These are phyloP conservation scores for Baccha elongata DNA, from an alignment of 2,888 invertebrate genomes.

Conservation along the genomic window DNA sequence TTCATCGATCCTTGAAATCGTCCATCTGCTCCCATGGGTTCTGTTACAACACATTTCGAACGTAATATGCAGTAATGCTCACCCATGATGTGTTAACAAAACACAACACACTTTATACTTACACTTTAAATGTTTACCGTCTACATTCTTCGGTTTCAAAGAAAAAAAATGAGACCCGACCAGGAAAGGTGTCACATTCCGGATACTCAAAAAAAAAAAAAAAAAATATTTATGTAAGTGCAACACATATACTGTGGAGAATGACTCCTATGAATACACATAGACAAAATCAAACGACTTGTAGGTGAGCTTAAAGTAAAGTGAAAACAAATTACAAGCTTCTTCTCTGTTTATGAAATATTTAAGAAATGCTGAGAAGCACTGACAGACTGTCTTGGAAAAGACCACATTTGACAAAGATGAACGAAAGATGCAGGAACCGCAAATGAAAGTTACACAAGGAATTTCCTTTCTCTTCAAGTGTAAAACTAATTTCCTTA, in stretches of 20 bases:
- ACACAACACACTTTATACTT: background rate
- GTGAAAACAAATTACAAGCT: background rate
- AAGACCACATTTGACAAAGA: constrained; percentile 4
- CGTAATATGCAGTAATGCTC: constrained; percentile 19
- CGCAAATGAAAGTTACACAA: constrained; percentile 31
- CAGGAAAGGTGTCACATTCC: constrained; percentile 50
- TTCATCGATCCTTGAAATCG: constrained; percentile 44
- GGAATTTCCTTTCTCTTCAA: constrained; percentile 27
- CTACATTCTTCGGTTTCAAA: constrained; percentile 17
- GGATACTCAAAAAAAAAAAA: constrained; percentile 4
- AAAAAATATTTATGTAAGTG: background rate
- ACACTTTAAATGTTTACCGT: background rate
- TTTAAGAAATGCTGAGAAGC: background rate
- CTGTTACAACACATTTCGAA: constrained; percentile 19
- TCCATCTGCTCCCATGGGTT: constrained; percentile 31
- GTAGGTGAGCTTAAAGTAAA: background rate
- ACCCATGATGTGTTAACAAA: constrained; percentile 27
- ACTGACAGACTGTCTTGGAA: background rate
- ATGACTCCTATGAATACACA: background rate
- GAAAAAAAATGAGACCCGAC: constrained; percentile 19
- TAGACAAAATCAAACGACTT: constrained; percentile 23
- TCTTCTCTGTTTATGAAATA: constrained; percentile 5
- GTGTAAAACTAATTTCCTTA: constrained; percentile 63
- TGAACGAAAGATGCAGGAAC: background rate
- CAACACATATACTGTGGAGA: constrained; percentile 21